These are phyloP conservation scores for Galerucella nymphaeae DNA, from an alignment of 2,888 invertebrate species.

Conservation along the genomic window DNA sequence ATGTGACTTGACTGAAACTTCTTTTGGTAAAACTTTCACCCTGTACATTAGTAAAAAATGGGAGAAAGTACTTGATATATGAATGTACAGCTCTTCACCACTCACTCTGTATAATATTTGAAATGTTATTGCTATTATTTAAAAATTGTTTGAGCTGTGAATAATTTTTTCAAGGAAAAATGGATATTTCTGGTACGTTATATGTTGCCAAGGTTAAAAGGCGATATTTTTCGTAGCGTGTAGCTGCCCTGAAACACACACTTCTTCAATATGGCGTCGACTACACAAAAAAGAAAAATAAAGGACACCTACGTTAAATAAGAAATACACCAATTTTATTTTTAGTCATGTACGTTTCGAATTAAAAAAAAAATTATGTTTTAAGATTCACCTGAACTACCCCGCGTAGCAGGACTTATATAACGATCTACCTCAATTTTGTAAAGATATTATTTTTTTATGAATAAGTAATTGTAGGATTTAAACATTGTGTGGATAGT, in stretches of 20 bases:
- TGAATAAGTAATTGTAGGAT: slow-evolving; percentile 45
- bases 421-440: slow-evolving; percentile 54
- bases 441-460: slow-evolving; percentile 53
- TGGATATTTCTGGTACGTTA: slow-evolving; percentile 37
- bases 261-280: slow-evolving; percentile 55
- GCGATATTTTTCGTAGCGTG: slow-evolving; percentile 56
- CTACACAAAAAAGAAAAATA: slow-evolving; percentile 58
- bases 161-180: background rate
- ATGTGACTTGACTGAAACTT: too few species aligned
- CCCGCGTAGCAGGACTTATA: slow-evolving; percentile 38
- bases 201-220: slow-evolving; percentile 27
- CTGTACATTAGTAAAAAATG: too few species aligned
- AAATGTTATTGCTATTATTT: too few species aligned
- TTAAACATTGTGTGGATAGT: slow-evolving; percentile 56
- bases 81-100: too few species aligned
- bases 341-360: slow-evolving; percentile 40
- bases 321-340: slow-evolving; percentile 51
- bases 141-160: too few species aligned
- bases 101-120: too few species aligned
- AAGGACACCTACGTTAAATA: slow-evolving; percentile 58
- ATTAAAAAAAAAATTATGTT: slow-evolving; percentile 35
- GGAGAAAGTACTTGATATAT: too few species aligned
- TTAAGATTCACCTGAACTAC: slow-evolving; percentile 40
- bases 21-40: too few species aligned
- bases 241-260: slow-evolving; percentile 47